A percentile compares a stretch with the other conserved stretches of the same genome.
phyloP scores from a whole-genome alignment of 2,113 vertebrate genomes.

The Centropus unirufus region DNA sequence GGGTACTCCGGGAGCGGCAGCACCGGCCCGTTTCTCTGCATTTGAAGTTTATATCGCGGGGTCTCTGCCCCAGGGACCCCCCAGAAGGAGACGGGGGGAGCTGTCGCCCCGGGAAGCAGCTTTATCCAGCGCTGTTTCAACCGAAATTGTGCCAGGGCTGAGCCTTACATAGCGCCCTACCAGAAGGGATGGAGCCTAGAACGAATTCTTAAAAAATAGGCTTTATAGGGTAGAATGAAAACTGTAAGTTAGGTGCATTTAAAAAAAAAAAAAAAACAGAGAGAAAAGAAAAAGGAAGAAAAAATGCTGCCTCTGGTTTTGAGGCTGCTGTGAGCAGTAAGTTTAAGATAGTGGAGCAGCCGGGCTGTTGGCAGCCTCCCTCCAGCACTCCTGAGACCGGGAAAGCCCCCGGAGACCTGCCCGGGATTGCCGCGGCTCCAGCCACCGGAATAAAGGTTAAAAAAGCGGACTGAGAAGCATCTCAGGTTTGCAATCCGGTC shows the following conservation, averaged over 20 bases:
- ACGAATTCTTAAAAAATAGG: background rate
- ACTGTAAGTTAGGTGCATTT: background rate
- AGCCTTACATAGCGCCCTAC: background rate
- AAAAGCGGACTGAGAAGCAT: background rate
- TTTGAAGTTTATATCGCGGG: accelerated
- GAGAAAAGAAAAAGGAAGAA: background rate
- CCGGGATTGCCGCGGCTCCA: background rate
- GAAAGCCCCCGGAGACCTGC: background rate
- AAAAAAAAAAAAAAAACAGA: background rate
- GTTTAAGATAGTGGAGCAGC: background rate
- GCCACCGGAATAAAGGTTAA: background rate
- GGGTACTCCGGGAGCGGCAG: background rate
- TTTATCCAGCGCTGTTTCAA: accelerated
- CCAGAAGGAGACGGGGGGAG: background rate
- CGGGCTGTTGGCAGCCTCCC: background rate
- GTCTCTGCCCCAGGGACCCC: background rate
- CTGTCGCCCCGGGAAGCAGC: too few species aligned
- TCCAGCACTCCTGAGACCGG: background rate
- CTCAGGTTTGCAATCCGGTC: background rate
- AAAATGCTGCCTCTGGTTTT: background rate
- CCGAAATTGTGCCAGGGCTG: background rate
- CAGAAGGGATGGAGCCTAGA: background rate
- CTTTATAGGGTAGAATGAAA: background rate
- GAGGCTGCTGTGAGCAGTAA: background rate
- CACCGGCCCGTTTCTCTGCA: too few species aligned